phyloP scores from a whole-genome alignment of 2,888 invertebrate genomes.

The Tuta absoluta region DNA sequence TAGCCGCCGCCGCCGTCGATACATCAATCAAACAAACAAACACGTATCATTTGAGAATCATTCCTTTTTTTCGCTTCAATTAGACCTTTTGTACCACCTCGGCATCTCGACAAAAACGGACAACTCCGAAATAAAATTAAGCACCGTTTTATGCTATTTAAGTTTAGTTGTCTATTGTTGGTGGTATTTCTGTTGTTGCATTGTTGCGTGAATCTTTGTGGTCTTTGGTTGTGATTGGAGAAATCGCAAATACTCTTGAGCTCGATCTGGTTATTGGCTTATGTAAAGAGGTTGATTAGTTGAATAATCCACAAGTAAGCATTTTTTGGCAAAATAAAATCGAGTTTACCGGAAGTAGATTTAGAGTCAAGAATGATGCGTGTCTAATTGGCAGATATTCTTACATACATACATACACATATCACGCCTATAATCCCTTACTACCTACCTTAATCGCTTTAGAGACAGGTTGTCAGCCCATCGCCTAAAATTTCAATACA shows the following conservation, averaged over 20 bases:
- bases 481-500: too few species aligned
- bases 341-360: too few species aligned
- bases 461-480: too few species aligned
- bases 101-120: constrained; percentile 59
- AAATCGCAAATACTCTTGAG: constrained; percentile 25
- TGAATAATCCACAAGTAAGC: not conserved
- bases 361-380: too few species aligned
- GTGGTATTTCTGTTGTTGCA: constrained; percentile 44
- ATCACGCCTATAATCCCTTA: too few species aligned
- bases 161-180: constrained; percentile 47
- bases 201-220: constrained; percentile 56
- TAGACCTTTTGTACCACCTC: constrained; percentile 73
- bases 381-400: too few species aligned
- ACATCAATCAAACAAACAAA: constrained; percentile 49
- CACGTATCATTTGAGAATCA: constrained; percentile 58
- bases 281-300: not conserved
- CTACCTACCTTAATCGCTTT: too few species aligned
- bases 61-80: constrained; percentile 72
- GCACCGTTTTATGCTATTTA: constrained; percentile 63
- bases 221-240: constrained; percentile 35
- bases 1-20: constrained; percentile 75
- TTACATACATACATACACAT: too few species aligned
- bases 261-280: not conserved
- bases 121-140: constrained; percentile 69
- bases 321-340: not conserved